A percentile compares a stretch with the other conserved stretches of the same genome.
Conservation (phyloP, 2,113 vertebrate genomes). For the Hypocryptadius cinnamomeus region DNA sequence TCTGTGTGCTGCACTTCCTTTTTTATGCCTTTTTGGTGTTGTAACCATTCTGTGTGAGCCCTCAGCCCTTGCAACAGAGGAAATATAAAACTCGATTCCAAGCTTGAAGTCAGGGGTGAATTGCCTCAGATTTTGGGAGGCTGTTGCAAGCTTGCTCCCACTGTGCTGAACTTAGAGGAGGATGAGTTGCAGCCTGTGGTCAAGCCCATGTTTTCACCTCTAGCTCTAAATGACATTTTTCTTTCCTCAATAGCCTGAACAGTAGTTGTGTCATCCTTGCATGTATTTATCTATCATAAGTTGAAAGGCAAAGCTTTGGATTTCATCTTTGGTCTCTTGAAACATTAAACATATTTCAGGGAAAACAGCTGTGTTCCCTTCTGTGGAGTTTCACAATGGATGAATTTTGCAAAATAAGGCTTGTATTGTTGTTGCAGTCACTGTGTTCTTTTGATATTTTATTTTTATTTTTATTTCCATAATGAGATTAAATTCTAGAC, state of each 20-base stretch:
- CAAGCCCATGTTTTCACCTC: not conserved
- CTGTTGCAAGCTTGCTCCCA: not conserved
- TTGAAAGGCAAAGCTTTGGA: not conserved
- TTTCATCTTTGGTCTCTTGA: not conserved
- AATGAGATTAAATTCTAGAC: slow-evolving; percentile 36
- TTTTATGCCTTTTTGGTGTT: not conserved
- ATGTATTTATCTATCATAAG: not conserved
- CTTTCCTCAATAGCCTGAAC: not conserved
- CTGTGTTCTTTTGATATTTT: slow-evolving; percentile 29
- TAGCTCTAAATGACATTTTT: not conserved
- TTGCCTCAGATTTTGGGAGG: not conserved
- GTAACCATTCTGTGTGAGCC: fast-evolving
- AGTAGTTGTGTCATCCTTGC: slow-evolving; percentile 16
- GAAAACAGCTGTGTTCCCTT: slow-evolving; percentile 36
- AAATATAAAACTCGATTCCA: not conserved
- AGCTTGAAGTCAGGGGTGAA: not conserved
- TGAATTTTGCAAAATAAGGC: slow-evolving; percentile 4
- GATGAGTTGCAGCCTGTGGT: not conserved
- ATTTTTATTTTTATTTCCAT: slow-evolving; percentile 43
- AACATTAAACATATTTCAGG: slow-evolving; percentile 9
- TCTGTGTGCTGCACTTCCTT: not conserved
- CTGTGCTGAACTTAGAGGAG: not conserved
- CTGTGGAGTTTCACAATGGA: not conserved
- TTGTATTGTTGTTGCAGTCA: not conserved
- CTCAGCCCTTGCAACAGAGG: not conserved